Conservation (phyloP, 30 jellyfish, hydroid and myxozoan genomes). For the Turritopsis dohrnii region DNA sequence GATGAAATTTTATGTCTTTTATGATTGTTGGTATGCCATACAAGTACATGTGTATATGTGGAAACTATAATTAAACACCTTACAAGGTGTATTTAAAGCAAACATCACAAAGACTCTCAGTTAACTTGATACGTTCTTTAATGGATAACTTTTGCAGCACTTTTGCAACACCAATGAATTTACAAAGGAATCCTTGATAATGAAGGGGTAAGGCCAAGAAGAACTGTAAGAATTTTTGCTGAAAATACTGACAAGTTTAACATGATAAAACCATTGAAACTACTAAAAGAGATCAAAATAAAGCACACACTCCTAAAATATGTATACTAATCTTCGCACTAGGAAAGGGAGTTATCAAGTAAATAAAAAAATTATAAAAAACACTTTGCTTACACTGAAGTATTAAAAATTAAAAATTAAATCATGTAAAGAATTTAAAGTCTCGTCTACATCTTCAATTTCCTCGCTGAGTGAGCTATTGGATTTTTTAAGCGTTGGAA, state of each 20-base stretch:
- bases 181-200: not conserved
- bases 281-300: not conserved
- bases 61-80: not conserved
- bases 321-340: too few relatives aligned
- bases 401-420: too few relatives aligned
- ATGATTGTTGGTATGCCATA: too few relatives aligned
- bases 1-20: not conserved
- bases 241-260: not conserved
- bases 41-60: too few relatives aligned
- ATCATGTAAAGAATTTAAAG: too few relatives aligned
- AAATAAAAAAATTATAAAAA: not conserved
- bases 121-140: not conserved
- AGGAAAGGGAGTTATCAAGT: not conserved
- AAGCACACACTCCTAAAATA: not conserved
- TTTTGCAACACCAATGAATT: not conserved
- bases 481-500: too few relatives aligned
- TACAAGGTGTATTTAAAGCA: not conserved
- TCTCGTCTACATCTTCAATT: too few relatives aligned
- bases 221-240: not conserved
- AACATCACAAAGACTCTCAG: not conserved
- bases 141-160: not conserved
- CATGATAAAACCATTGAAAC: not conserved
- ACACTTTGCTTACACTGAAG: not conserved
- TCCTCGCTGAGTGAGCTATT: too few relatives aligned
- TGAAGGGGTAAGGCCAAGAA: slow-evolving; percentile 9